Percentiles rank a stretch among this genome's conserved stretches.
Conservation (phyloP, 2,888 invertebrate species). For the Tholera decimalis region DNA sequence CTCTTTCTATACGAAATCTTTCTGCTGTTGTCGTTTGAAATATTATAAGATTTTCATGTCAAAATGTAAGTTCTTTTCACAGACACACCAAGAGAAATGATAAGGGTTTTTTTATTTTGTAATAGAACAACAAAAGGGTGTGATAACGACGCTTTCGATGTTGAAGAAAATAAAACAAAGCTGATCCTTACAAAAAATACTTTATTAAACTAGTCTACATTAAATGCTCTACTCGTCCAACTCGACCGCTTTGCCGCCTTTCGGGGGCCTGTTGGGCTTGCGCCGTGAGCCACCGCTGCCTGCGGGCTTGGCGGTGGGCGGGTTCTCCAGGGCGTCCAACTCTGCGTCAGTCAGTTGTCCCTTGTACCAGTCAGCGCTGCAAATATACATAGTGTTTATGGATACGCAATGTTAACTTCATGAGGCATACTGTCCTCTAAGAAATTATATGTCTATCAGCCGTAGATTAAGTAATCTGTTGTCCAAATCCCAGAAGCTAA, state of each 20-base stretch:
- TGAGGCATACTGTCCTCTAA: too few relatives aligned
- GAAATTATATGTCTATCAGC: too few relatives aligned
- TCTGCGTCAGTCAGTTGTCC: conserved; percentile 95
- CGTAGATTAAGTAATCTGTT: too few relatives aligned
- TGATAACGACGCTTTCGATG: background rate
- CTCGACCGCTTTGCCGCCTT: conserved; percentile 78
- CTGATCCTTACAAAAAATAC: conserved; percentile 67
- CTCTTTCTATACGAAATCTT: too few relatives aligned
- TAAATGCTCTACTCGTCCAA: conserved; percentile 75
- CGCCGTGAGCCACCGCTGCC: conserved; percentile 78
- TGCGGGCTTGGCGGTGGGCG: conserved; percentile 92
- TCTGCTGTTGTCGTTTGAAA: too few relatives aligned
- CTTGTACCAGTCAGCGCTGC: conserved; percentile 97
- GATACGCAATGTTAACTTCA: background rate
- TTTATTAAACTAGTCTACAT: conserved; percentile 76
- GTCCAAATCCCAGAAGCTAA: too few relatives aligned
- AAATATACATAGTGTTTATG: conserved; percentile 55
- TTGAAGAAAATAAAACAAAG: conserved; percentile 35
- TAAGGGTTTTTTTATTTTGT: too few relatives aligned
- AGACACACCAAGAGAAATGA: too few relatives aligned
- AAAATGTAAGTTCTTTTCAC: too few relatives aligned
- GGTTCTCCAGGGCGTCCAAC: conserved; percentile 95
- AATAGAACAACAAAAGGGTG: too few relatives aligned
- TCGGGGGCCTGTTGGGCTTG: conserved; percentile 85
- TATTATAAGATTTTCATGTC: too few relatives aligned